Percentiles rank a stretch among this genome's conserved stretches.
Evolutionary conservation across 2,113 vertebrate species (phyloP).

Genomic region (Hippotragus niger): DNA sequence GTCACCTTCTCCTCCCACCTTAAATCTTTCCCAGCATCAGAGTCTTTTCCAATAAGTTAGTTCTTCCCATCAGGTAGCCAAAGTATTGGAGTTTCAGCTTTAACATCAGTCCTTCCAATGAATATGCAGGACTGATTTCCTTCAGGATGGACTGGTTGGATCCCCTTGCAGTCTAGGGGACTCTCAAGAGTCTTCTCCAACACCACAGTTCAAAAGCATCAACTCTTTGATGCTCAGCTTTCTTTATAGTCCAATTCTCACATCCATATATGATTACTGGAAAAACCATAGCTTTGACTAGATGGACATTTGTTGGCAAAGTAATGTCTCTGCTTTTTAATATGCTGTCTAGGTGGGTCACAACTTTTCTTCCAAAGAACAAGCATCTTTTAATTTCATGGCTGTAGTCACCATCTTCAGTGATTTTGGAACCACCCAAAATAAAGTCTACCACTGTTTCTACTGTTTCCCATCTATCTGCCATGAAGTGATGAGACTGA

Average conservation of each 20-base stretch:
- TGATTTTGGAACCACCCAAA: not conserved
- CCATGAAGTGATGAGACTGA: not conserved
- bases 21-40: too few species aligned
- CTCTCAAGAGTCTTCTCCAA: too few species aligned
- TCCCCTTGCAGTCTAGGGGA: too few species aligned
- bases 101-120: too few species aligned
- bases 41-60: too few species aligned
- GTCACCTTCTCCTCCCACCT: not conserved
- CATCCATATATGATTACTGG: not conserved
- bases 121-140: too few species aligned
- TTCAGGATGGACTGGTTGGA: too few species aligned
- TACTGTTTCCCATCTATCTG: not conserved
- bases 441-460: not conserved
- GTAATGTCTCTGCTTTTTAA: not conserved
- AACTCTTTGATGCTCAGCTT: not conserved
- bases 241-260: not conserved
- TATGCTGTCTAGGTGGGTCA: not conserved
- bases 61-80: too few species aligned
- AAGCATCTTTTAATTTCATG: not conserved
- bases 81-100: too few species aligned
- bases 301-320: not conserved
- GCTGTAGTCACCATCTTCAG: not conserved
- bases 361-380: not conserved
- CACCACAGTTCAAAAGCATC: too few species aligned
- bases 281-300: not conserved